Evolutionary conservation across 2,113 vertebrate genomes (phyloP), one percentile per base, ranked within the genome.

Genomic region (Oreotragus oreotragus): DNA sequence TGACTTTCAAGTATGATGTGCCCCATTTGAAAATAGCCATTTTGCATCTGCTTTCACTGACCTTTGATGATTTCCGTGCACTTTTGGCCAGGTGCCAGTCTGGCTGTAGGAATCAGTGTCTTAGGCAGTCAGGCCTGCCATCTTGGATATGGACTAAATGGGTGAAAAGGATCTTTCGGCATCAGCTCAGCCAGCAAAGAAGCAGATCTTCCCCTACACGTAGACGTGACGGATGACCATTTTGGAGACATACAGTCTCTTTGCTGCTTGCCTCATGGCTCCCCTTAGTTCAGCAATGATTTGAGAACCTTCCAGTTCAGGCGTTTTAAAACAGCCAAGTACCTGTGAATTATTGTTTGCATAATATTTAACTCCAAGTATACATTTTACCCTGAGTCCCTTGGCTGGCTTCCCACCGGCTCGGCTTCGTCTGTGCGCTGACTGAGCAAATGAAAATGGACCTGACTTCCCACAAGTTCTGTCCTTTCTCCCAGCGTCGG

Each of bases 331-430:
- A 51, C 23, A 86, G 36, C 15, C 70, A 80, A 73, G 88, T 58
- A 79, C 57, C 85, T 86, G 55, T 87, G 83, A 93, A 70, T 85
- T 93, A 83, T 86, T 93, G 39, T 90, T 93, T 77, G n/a, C 47
- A 33, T 91, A 81, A 57, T 39, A 17, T 93, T 94, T 39, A 95
- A 79, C 76, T 86, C 51, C n/a, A 73, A 80, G 19, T 66, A 84
- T 91, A 76, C 27, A 62, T 91, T 95, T 98, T 94, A 96, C 77
- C 33, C 85, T 66, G 90, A 80, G 19, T 93, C 30, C 51, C 2
- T 62, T 96, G 94, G 21, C 58, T 96, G 84, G 13, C 36, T 96
- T 93, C 51, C 73, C 19, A 84, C 47, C 5, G 79, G 10, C 23
- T 49, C 36, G 45, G 85, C 36, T 88, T 93, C 51, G 84, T 96